Evolutionary conservation across 2,113 vertebrate species (phyloP).

Genomic region (Parotia lawesii): DNA sequence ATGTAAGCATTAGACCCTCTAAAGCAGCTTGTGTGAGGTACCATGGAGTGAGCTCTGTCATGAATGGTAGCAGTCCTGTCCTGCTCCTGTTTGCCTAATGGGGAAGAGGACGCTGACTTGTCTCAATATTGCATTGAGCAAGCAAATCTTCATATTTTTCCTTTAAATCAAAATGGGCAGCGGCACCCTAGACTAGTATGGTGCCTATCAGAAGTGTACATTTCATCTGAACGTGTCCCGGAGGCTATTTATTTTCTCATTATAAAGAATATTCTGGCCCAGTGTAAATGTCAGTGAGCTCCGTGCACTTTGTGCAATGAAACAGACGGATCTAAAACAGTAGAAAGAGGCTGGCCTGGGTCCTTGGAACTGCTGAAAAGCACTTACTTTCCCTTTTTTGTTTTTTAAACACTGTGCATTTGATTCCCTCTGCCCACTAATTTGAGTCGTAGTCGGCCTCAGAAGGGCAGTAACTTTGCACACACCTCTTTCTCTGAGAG

Average conservation of each 20-base stretch:
- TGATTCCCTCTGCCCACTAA: neutral
- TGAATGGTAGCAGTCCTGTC: neutral
- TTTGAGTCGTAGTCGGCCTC: fast-evolving
- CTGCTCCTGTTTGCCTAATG: neutral
- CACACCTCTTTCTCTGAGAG: neutral
- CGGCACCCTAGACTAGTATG: neutral
- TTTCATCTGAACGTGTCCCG: neutral
- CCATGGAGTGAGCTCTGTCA: neutral
- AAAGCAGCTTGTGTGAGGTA: neutral
- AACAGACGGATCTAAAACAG: neutral
- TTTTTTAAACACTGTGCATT: neutral
- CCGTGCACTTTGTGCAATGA: neutral
- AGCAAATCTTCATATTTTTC: neutral
- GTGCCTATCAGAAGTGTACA: neutral
- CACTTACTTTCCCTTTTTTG: neutral
- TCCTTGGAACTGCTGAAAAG: neutral
- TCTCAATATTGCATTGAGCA: neutral
- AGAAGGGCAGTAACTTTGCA: neutral
- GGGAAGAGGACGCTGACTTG: neutral
- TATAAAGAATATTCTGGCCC: neutral
- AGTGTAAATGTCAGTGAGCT: neutral
- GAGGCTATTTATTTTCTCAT: slow-evolving; percentile 6
- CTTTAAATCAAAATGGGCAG: neutral
- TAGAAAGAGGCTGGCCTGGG: neutral
- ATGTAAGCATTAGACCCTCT: neutral